A percentile compares a stretch with the other conserved stretches of the same genome.
Evolutionary conservation across 35 echinoderm and acorn worm genomes (phyloP).

Genomic region (Eucidaris tribuloides): DNA sequence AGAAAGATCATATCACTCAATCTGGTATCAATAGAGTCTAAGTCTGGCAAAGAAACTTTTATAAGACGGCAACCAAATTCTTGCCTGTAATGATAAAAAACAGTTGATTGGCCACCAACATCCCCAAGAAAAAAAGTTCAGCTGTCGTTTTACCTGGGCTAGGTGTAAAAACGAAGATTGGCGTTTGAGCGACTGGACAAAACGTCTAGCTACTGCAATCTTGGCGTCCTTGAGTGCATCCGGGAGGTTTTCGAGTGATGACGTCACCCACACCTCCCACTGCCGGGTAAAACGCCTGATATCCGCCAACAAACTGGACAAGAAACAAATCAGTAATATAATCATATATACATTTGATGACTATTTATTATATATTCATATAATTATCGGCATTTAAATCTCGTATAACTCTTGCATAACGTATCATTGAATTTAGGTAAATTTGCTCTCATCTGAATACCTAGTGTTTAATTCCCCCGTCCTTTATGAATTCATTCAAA

Average conservation of each 20-base stretch:
- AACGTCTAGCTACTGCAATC: slow-evolving; percentile 88
- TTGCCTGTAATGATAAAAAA: not conserved
- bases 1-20: not conserved
- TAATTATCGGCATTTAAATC: too few relatives aligned
- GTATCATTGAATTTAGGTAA: too few relatives aligned
- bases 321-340: too few relatives aligned
- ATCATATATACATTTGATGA: too few relatives aligned
- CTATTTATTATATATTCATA: too few relatives aligned
- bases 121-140: not conserved
- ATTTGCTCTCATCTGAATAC: too few relatives aligned
- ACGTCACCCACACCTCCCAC: slow-evolving; percentile 93
- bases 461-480: too few relatives aligned
- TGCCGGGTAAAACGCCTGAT: slow-evolving; percentile 85
- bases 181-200: slow-evolving; percentile 87
- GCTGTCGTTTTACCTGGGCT: slow-evolving; percentile 67
- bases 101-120: not conserved
- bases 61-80: not conserved
- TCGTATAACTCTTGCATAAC: too few relatives aligned
- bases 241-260: slow-evolving; percentile 87
- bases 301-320: slow-evolving; percentile 88
- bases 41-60: too few relatives aligned
- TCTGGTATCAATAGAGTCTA: too few relatives aligned
- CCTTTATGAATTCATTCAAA: too few relatives aligned
- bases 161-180: slow-evolving; percentile 96
- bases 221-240: slow-evolving; percentile 75